phyloP scores from a whole-genome alignment of 2,888 invertebrate species.

The Ophioninae sp. region DNA sequence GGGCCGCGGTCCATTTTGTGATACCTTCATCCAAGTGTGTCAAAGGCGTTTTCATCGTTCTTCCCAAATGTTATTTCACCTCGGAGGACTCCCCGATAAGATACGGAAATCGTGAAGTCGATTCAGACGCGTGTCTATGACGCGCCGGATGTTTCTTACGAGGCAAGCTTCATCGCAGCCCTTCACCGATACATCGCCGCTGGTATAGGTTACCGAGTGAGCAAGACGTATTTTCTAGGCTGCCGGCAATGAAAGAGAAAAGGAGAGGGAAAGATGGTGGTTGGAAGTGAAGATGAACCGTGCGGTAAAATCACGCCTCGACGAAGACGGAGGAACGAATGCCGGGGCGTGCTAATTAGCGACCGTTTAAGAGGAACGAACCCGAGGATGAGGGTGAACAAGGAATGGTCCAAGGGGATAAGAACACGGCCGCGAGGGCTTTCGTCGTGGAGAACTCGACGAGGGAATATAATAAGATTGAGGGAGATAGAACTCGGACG shows the following conservation, averaged over 20 bases:
- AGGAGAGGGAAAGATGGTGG: constrained; percentile 23
- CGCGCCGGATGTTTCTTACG: constrained; percentile 14
- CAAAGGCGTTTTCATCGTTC: neutral
- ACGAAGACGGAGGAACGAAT: constrained; percentile 63
- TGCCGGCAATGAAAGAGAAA: constrained; percentile 5
- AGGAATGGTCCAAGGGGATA: constrained; percentile 52
- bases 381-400: constrained; percentile 35
- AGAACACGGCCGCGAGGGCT: constrained; percentile 30
- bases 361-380: constrained; percentile 57
- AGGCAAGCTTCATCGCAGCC: constrained; percentile 1
- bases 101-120: neutral
- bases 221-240: neutral
- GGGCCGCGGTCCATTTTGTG: neutral
- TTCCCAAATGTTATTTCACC: neutral
- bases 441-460: neutral
- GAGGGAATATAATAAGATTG: constrained; percentile 16
- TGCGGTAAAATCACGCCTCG: constrained; percentile 67
- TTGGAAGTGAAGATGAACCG: constrained; percentile 43
- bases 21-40: neutral
- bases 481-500: constrained; percentile 25
- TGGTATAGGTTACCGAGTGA: constrained; percentile 12
- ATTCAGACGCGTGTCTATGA: constrained; percentile 3
- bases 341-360: constrained; percentile 69
- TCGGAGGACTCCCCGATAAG: neutral
- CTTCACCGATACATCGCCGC: constrained; percentile 19